These are phyloP conservation scores for Corapipo altera DNA, from an alignment of 2,113 vertebrate species.

Conservation along the genomic window DNA sequence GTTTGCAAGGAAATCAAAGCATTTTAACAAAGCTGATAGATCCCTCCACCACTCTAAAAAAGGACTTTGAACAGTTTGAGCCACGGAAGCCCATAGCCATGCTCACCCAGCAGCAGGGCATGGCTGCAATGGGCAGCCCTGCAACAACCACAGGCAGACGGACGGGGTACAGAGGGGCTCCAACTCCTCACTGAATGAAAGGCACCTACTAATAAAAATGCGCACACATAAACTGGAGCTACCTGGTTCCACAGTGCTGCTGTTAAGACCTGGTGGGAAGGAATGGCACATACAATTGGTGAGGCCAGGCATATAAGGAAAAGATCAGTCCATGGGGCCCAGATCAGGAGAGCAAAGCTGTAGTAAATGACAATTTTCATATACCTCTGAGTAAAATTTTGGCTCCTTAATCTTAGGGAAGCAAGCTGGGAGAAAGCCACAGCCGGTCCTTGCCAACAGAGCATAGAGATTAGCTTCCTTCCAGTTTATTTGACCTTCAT, in stretches of 20 bases:
- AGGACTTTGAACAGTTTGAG: neutral
- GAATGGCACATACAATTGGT: neutral
- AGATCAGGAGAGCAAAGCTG: neutral
- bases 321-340: neutral
- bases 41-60: accelerated
- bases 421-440: neutral
- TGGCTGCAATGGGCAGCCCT: neutral
- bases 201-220: neutral
- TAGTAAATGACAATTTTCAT: neutral
- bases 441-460: neutral
- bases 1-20: neutral
- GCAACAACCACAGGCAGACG: neutral
- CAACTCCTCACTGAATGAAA: neutral
- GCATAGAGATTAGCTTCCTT: neutral
- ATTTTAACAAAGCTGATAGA: neutral
- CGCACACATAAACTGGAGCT: neutral
- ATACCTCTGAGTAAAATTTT: neutral
- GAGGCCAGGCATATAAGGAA: neutral
- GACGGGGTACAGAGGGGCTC: neutral
- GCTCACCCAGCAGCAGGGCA: neutral
- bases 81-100: neutral
- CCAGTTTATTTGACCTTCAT: neutral
- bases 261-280: neutral
- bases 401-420: neutral
- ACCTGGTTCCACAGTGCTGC: accelerated